Evolutionary conservation across 2,888 invertebrate genomes (phyloP).

Genomic region (Athalia cordata): DNA sequence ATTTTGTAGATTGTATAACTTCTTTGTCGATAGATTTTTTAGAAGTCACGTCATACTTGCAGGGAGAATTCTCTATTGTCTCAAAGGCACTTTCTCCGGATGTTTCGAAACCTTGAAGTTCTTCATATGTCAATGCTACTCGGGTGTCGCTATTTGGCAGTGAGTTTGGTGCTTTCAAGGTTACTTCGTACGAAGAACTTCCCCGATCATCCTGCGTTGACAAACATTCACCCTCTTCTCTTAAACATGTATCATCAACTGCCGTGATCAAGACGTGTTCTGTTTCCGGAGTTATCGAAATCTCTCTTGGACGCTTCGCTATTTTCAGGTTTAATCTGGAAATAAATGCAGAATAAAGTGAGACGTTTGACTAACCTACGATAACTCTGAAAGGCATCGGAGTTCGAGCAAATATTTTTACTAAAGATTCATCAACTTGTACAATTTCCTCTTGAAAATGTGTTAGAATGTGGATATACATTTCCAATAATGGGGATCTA

Average conservation of each 20-base stretch:
- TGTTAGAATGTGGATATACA: no score
- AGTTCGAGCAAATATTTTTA: background rate
- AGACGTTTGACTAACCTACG: conserved; percentile 8
- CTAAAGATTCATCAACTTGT: background rate
- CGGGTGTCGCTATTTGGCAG: background rate
- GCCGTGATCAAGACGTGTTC: background rate
- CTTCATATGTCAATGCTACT: conserved; percentile 15
- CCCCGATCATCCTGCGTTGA: no score
- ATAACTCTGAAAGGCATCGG: background rate
- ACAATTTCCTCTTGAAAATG: no score
- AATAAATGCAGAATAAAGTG: conserved; percentile 41
- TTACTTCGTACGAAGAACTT: no score
- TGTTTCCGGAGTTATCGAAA: background rate
- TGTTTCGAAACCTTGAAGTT: background rate
- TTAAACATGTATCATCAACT: background rate
- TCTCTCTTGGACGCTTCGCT: conserved; percentile 1
- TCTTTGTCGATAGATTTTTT: background rate
- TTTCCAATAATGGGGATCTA: no score
- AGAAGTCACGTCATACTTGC: conserved; percentile 3
- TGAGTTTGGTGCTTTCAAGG: background rate
- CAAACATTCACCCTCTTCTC: no score
- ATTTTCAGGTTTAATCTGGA: conserved; percentile 32
- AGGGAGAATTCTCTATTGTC: conserved; percentile 9
- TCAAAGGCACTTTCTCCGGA: background rate
- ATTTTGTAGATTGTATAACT: conserved; percentile 25